Percentiles rank a stretch among this genome's conserved stretches.
phyloP scores from a whole-genome alignment of 1,140 invertebrate species.

The Diabrotica virgifera region DNA sequence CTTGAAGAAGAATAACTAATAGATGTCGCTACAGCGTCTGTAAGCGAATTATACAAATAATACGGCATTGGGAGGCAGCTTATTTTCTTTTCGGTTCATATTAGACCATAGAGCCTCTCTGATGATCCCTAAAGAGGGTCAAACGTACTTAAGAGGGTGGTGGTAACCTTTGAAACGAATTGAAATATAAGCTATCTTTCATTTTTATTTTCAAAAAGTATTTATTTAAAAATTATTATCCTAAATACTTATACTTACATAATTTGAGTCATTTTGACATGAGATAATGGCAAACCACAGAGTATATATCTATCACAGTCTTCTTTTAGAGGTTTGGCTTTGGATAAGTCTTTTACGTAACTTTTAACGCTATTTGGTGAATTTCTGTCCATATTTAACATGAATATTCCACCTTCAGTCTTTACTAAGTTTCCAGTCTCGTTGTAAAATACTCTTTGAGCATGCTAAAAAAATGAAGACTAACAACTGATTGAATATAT shows the following conservation, averaged over 20 bases:
- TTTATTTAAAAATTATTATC: no score
- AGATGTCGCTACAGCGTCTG: no score
- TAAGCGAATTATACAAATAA: no score
- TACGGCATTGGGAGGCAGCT: no score
- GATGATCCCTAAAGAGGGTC: neutral
- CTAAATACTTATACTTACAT: slow-evolving; percentile 41
- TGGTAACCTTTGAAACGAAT: no score
- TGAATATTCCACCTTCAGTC: slow-evolving; percentile 57
- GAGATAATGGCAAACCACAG: slow-evolving; percentile 58
- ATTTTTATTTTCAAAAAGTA: neutral
- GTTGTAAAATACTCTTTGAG: slow-evolving; percentile 52
- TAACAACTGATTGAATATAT: neutral
- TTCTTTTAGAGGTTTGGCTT: slow-evolving; percentile 39
- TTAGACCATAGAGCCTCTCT: no score
- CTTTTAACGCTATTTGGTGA: slow-evolving; percentile 46
- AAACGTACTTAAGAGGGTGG: no score
- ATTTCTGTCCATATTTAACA: slow-evolving; percentile 56
- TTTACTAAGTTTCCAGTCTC: slow-evolving; percentile 42
- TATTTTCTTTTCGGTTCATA: no score
- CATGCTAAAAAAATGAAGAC: slow-evolving; percentile 50
- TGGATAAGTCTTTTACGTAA: slow-evolving; percentile 46
- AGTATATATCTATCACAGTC: slow-evolving; percentile 51
- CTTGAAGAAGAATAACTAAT: no score
- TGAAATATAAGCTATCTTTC: no score
- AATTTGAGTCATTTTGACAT: slow-evolving; percentile 49